Evolutionary conservation across 2,888 invertebrate species (phyloP), one percentile per base, ranked within the genome.

Genomic region (Melanotus villosus): DNA sequence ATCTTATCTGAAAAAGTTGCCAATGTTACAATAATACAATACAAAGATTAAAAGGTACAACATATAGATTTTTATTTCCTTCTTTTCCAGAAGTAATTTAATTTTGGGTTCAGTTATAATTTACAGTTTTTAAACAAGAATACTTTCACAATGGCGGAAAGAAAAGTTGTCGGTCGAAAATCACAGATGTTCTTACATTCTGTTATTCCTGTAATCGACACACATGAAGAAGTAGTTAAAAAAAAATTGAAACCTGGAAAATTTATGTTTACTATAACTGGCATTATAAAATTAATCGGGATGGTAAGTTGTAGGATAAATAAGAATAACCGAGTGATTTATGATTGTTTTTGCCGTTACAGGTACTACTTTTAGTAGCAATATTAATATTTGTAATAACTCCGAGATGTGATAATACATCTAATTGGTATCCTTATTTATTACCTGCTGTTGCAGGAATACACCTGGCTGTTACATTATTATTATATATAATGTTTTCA

Each of bases 171-270:
- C 0, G 73, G 73, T 1, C 62, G 75, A 56, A 74, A 74, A 60
- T 75, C 75, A 4, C 68, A 73, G 18, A 50, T 75, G 47, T 73
- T 70, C 56, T 58, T 77, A 23, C 68, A 75, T 65, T 73, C 74
- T 4, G 68, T 76, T 18, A 41, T 77, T 19, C 73, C 76, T 1
- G 75, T 76, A 3, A 66, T 52, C 10, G 65, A 64, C 18, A 73
- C 75, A 0, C 73, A 75, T 41, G 76, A 76, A 41, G 74, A 76
- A 34, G 57, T 76, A 7, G 60, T 77, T n/a, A 69, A 59, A 34
- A 34, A 74, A 19, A 74, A 75, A 62, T 62, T 77, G 9, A 72
- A 75, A 56, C 69, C 73, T 6, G 77, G 77, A 47, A 76, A 76
- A 43, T 77, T 74, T 50, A 36, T 71, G 1, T 71, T 75, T 63